Percentiles rank a stretch among this genome's conserved stretches.
phyloP scores from a whole-genome alignment of 2,797 vertebrate genomes.

The Zonotrichia albicollis region DNA sequence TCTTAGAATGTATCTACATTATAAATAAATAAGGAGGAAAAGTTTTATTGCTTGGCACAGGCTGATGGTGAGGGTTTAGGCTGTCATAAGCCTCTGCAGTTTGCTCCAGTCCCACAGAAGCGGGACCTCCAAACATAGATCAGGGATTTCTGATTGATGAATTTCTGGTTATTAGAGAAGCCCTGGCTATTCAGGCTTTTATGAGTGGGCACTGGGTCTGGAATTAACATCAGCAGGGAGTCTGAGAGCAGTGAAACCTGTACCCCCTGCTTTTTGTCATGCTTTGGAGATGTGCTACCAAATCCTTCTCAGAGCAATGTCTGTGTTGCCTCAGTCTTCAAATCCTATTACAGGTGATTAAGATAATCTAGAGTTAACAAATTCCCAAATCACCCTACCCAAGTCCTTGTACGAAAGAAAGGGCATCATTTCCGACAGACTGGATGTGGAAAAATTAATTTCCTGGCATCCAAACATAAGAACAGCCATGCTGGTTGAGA shows the following conservation, averaged over 20 bases:
- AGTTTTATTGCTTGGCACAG: rapidly evolving
- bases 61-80: neutral
- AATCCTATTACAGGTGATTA: constrained; percentile 29
- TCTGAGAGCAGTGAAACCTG: neutral
- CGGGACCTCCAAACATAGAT: rapidly evolving
- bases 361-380: constrained; percentile 26
- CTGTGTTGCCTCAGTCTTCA: constrained; percentile 27
- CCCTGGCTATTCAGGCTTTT: neutral
- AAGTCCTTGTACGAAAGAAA: constrained; percentile 37
- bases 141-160: neutral
- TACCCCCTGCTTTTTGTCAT: neutral
- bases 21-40: neutral
- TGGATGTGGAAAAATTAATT: constrained; percentile 55
- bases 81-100: neutral
- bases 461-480: constrained; percentile 47
- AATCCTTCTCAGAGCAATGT: neutral
- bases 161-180: neutral
- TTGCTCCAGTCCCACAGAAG: neutral
- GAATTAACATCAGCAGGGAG: neutral
- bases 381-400: neutral
- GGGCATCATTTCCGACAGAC: constrained; percentile 26
- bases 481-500: constrained; percentile 48
- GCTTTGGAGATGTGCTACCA: neutral
- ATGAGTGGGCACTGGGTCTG: neutral
- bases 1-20: neutral